These are phyloP conservation scores for Sthenelais limicola DNA, from an alignment of 2,888 invertebrate species.

Conservation along the genomic window DNA sequence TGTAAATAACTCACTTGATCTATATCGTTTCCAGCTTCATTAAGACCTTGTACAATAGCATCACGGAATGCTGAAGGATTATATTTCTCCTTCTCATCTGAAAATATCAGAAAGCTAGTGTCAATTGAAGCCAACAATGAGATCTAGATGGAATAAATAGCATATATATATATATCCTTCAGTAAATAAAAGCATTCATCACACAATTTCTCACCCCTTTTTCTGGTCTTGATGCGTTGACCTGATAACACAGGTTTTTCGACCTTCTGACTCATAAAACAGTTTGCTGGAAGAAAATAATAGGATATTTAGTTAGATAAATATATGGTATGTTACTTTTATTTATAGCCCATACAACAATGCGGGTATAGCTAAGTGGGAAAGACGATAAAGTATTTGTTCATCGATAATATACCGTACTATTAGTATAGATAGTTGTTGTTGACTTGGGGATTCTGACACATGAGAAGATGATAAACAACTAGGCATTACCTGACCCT, in stretches of 20 bases:
- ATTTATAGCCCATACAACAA: too few relatives aligned
- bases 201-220: constrained; percentile 87
- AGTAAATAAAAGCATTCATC: background rate
- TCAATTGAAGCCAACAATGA: background rate
- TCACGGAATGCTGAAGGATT: constrained; percentile 99
- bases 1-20: constrained; percentile 78
- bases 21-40: constrained; percentile 94
- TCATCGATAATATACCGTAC: too few relatives aligned
- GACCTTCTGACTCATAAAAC: constrained; percentile 99
- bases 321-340: too few relatives aligned
- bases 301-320: too few relatives aligned
- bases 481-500: too few relatives aligned
- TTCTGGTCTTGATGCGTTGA: constrained; percentile 99
- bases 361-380: too few relatives aligned
- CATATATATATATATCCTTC: constrained; percentile 1
- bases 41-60: constrained; percentile 94
- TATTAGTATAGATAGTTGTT: too few relatives aligned
- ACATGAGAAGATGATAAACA: too few relatives aligned
- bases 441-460: too few relatives aligned
- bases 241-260: constrained; percentile 99
- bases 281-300: constrained; percentile 41
- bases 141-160: background rate
- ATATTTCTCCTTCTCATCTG: constrained; percentile 99
- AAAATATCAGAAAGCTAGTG: constrained; percentile 52
- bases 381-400: too few relatives aligned